phyloP scores from a whole-genome alignment of 1,140 invertebrate species.

The Hylaeus anthracinus region DNA sequence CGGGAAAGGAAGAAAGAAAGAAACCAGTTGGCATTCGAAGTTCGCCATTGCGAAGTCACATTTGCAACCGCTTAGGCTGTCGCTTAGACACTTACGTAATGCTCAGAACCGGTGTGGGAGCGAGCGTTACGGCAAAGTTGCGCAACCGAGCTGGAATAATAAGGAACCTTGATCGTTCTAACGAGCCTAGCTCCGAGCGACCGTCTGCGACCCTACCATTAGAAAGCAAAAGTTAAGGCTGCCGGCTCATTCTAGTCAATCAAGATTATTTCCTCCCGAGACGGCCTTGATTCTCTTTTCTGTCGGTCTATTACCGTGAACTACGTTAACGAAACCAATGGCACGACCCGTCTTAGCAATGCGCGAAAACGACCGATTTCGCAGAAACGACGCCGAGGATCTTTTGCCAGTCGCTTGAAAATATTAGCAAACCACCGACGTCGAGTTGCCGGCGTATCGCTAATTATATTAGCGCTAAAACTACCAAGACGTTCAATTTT shows the following conservation, averaged over 20 bases:
- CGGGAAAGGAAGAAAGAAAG: neutral
- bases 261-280: constrained; percentile 44
- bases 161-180: constrained; percentile 45
- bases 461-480: neutral
- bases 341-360: no score
- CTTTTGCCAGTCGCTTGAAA: neutral
- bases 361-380: neutral
- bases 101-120: constrained; percentile 21
- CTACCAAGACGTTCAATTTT: no score
- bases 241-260: constrained; percentile 44
- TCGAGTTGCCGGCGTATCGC: neutral
- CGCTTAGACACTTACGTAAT: constrained; percentile 43
- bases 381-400: no score
- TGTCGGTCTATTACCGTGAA: constrained; percentile 20
- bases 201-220: constrained; percentile 61
- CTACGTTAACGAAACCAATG: neutral
- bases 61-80: constrained; percentile 36
- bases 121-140: constrained; percentile 35
- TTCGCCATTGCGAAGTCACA: constrained; percentile 10
- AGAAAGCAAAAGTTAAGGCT: constrained; percentile 67
- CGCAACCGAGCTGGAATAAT: constrained; percentile 55
- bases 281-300: constrained; percentile 29
- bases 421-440: neutral
- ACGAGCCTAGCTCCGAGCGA: constrained; percentile 41
- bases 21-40: constrained; percentile 42